Evolutionary conservation across 2,797 vertebrate genomes (phyloP).

Genomic region (Cryptoblepharus egeriae): DNA sequence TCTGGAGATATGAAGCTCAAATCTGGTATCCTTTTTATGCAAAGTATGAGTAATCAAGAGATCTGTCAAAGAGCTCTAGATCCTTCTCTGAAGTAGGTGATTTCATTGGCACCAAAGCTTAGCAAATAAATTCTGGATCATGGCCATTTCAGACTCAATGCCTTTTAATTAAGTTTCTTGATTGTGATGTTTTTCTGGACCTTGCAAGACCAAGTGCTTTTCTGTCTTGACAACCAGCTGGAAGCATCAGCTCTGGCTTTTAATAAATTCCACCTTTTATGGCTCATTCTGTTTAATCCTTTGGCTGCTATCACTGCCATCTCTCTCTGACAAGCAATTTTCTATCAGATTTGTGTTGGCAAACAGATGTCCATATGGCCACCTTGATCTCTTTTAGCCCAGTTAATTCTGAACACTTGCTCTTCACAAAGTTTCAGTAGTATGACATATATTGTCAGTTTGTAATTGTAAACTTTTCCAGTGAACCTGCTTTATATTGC

Average conservation of each 20-base stretch:
- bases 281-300: slow-evolving; percentile 12
- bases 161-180: not conserved
- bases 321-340: slow-evolving; percentile 6
- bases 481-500: not conserved
- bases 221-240: not conserved
- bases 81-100: too few relatives aligned
- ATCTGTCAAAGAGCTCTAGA: too few relatives aligned
- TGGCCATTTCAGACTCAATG: not conserved
- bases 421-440: not conserved
- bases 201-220: not conserved
- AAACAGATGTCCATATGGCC: slow-evolving; percentile 2
- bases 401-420: not conserved
- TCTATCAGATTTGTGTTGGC: slow-evolving; percentile 3
- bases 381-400: slow-evolving; percentile 3
- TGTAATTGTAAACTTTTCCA: not conserved
- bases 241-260: not conserved
- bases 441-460: not conserved
- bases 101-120: not conserved
- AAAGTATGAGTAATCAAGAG: too few relatives aligned
- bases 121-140: not conserved
- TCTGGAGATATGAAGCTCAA: too few relatives aligned
- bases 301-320: slow-evolving; percentile 25
- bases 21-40: too few relatives aligned
- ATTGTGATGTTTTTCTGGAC: slow-evolving; percentile 3
- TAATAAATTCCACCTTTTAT: slow-evolving; percentile 16